phyloP scores from a whole-genome alignment of 1,140 invertebrate genomes.

The Drosophila parabipectinata region DNA sequence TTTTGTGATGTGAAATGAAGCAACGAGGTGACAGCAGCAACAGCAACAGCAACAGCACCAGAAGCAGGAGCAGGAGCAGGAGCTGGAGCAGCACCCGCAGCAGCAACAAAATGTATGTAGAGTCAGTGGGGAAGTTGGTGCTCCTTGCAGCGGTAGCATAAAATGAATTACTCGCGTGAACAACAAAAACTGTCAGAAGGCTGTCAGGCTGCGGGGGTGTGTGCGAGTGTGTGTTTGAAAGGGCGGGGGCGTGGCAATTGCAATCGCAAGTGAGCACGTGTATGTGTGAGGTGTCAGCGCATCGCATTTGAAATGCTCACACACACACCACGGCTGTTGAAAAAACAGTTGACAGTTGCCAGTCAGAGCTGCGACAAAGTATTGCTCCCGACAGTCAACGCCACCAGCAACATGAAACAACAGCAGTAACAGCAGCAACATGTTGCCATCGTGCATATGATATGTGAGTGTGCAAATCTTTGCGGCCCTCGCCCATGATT shows the following conservation, averaged over 20 bases:
- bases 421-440: slow-evolving; percentile 45
- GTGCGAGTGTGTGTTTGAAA: slow-evolving; percentile 5
- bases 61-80: slow-evolving; percentile 32
- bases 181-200: slow-evolving; percentile 83
- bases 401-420: slow-evolving; percentile 29
- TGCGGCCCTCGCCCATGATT: slow-evolving; percentile 57
- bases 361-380: slow-evolving; percentile 65
- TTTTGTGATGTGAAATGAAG: slow-evolving; percentile 83
- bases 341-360: slow-evolving; percentile 70
- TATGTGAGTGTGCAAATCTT: slow-evolving; percentile 39
- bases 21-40: slow-evolving; percentile 80
- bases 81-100: slow-evolving; percentile 36
- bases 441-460: slow-evolving; percentile 48
- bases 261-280: slow-evolving; percentile 26
- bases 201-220: slow-evolving; percentile 74
- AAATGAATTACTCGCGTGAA: slow-evolving; percentile 84
- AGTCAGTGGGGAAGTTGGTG: slow-evolving; percentile 31
- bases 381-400: slow-evolving; percentile 54
- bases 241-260: slow-evolving; percentile 34
- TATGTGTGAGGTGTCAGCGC: slow-evolving; percentile 68
- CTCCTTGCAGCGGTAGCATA: slow-evolving; percentile 61
- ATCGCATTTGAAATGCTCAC: slow-evolving; percentile 71
- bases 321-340: slow-evolving; percentile 24
- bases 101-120: slow-evolving; percentile 1
- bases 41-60: slow-evolving; percentile 26